These are phyloP conservation scores for Andrena haemorrhoa DNA, from an alignment of 2,888 invertebrate genomes.

Conservation along the genomic window DNA sequence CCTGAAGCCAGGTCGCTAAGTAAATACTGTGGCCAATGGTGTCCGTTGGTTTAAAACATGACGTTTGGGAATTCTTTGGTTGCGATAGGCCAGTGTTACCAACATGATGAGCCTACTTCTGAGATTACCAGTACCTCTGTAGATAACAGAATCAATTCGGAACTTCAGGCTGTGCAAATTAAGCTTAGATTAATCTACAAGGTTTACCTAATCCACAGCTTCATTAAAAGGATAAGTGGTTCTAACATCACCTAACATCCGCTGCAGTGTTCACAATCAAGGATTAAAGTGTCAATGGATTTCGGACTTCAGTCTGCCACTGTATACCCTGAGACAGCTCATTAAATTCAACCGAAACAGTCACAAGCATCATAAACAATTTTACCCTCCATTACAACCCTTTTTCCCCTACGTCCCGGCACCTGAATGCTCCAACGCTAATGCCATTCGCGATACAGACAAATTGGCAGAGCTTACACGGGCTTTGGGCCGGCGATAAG, in stretches of 20 bases:
- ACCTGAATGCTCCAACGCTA: slow-evolving; percentile 32
- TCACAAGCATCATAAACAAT: not conserved
- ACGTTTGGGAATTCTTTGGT: not conserved
- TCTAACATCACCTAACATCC: not conserved
- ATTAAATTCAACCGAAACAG: not conserved
- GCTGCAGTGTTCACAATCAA: not conserved
- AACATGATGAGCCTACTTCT: too few species aligned
- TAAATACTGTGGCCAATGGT: not conserved
- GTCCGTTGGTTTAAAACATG: not conserved
- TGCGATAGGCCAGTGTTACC: not conserved
- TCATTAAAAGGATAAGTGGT: not conserved
- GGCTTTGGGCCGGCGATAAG: slow-evolving; percentile 35
- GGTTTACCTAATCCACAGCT: not conserved
- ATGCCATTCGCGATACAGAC: slow-evolving; percentile 19
- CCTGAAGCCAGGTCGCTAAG: not conserved
- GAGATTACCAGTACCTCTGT: too few species aligned
- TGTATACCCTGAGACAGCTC: not conserved
- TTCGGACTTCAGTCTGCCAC: not conserved
- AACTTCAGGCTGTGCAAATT: too few species aligned
- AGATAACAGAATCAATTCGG: too few species aligned
- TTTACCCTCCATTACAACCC: slow-evolving; percentile 10
- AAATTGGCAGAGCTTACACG: slow-evolving; percentile 47
- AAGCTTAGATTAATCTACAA: too few species aligned
- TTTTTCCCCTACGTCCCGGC: slow-evolving; percentile 7
- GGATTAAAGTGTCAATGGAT: not conserved